phyloP scores from a whole-genome alignment of 30 jellyfish, hydroid and myxozoan genomes.

The Aurelia aurita complex sp. Pacific region DNA sequence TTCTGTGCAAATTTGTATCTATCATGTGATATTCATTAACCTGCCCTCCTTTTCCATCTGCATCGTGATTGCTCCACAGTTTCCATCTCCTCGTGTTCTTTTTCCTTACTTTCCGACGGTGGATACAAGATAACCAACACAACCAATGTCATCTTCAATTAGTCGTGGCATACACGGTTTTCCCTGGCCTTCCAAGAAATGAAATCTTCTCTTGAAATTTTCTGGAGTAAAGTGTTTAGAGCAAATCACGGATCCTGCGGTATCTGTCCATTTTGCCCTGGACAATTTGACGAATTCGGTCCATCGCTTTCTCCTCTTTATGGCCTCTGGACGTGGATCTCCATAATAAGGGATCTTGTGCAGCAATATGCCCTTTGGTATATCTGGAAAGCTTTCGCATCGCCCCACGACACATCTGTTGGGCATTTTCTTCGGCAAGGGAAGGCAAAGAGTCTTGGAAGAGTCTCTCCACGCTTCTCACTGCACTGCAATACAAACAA shows the following conservation, averaged over 20 bases:
- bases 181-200: slow-evolving; percentile 1
- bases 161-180: neutral
- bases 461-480: neutral
- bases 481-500: slow-evolving; percentile 8
- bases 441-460: neutral
- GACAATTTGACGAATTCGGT: slow-evolving; percentile 15
- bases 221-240: slow-evolving; percentile 17
- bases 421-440: neutral
- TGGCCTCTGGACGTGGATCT: slow-evolving; percentile 27
- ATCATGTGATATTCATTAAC: too few species aligned
- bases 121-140: slow-evolving; percentile 10
- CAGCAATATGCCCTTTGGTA: slow-evolving; percentile 24
- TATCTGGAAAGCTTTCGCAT: neutral
- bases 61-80: neutral
- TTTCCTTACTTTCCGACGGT: slow-evolving; percentile 2
- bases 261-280: slow-evolving; percentile 24
- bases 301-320: slow-evolving; percentile 32
- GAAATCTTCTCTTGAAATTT: slow-evolving; percentile 13
- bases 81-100: neutral
- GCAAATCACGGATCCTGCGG: slow-evolving; percentile 12
- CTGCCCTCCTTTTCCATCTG: neutral
- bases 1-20: neutral
- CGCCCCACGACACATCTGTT: slow-evolving; percentile 18
- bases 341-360: slow-evolving; percentile 31
- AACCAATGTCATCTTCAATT: slow-evolving; percentile 7